Percentiles rank a stretch among this genome's conserved stretches.
These are phyloP conservation scores for Phasianus colchicus DNA, from an alignment of 2,113 vertebrate species.

Conservation along the genomic window DNA sequence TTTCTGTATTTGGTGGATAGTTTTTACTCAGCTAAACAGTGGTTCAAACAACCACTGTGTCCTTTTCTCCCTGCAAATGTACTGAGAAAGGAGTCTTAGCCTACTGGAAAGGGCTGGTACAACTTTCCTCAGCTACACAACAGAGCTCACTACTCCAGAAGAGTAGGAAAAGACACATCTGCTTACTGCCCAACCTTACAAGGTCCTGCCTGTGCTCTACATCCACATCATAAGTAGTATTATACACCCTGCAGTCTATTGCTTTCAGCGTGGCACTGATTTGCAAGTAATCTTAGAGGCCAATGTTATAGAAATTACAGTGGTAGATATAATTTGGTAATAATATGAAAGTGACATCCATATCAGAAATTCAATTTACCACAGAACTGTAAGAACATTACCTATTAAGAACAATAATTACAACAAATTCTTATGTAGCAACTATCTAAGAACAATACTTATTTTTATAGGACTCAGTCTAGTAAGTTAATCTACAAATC, in stretches of 20 bases:
- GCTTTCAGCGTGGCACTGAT: background rate
- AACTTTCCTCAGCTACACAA: background rate
- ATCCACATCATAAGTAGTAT: background rate
- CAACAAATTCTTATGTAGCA: too few species aligned
- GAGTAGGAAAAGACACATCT: background rate
- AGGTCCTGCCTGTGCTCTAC: background rate
- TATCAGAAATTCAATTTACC: background rate
- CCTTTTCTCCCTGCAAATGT: background rate
- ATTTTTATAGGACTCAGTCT: background rate
- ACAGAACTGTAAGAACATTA: background rate
- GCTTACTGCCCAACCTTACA: background rate
- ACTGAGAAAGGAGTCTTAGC: background rate
- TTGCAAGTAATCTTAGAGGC: background rate
- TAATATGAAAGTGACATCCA: background rate
- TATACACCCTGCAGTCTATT: background rate
- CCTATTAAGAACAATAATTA: too few species aligned
- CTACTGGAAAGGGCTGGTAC: background rate
- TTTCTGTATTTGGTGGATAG: fast-evolving
- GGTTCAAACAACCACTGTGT: background rate
- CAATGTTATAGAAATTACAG: background rate
- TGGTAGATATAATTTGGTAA: background rate
- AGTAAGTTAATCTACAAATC: background rate
- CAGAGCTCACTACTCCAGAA: background rate
- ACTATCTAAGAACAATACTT: background rate
- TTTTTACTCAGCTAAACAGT: background rate